These are phyloP conservation scores for Platyscapa corneri DNA, from an alignment of 1,140 invertebrate genomes.

Conservation along the genomic window DNA sequence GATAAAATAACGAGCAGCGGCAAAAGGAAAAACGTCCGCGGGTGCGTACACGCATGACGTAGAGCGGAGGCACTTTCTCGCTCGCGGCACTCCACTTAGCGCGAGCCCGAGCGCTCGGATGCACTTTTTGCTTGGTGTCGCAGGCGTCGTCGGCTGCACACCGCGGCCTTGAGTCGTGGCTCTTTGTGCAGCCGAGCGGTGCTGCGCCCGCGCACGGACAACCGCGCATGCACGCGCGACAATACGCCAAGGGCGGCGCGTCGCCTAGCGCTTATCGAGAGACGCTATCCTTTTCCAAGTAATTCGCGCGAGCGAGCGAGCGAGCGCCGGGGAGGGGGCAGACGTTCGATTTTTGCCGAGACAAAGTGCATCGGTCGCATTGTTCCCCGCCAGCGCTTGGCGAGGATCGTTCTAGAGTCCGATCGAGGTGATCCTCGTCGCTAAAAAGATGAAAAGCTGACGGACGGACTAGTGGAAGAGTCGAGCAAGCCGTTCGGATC, in stretches of 20 bases:
- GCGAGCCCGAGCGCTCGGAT: not conserved
- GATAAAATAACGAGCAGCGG: too few relatives aligned
- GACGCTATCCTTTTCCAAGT: too few relatives aligned
- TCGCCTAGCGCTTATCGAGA: too few relatives aligned
- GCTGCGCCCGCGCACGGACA: conserved; percentile 59
- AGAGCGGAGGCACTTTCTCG: conserved; percentile 32
- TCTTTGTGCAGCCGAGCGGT: conserved; percentile 71
- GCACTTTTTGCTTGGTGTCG: conserved; percentile 63
- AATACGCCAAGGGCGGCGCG: conserved; percentile 3
- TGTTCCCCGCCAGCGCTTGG: too few relatives aligned
- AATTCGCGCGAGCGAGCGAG: too few relatives aligned
- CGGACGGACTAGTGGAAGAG: too few relatives aligned
- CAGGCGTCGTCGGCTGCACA: conserved; percentile 49
- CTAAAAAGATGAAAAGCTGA: too few relatives aligned
- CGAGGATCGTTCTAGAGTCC: not conserved
- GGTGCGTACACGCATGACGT: conserved; percentile 36
- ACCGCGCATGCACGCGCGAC: conserved; percentile 53
- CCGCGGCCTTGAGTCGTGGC: conserved; percentile 71
- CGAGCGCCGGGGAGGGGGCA: too few relatives aligned
- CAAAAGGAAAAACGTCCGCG: not conserved
- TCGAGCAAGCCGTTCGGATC: not conserved
- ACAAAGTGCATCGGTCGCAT: not conserved
- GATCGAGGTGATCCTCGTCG: too few relatives aligned
- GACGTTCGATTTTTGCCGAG: not conserved
- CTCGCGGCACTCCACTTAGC: conserved; percentile 51